Percentiles rank a stretch among this genome's conserved stretches.
Evolutionary conservation across 2,113 vertebrate species (phyloP).

Genomic region (Carassius gibelio): DNA sequence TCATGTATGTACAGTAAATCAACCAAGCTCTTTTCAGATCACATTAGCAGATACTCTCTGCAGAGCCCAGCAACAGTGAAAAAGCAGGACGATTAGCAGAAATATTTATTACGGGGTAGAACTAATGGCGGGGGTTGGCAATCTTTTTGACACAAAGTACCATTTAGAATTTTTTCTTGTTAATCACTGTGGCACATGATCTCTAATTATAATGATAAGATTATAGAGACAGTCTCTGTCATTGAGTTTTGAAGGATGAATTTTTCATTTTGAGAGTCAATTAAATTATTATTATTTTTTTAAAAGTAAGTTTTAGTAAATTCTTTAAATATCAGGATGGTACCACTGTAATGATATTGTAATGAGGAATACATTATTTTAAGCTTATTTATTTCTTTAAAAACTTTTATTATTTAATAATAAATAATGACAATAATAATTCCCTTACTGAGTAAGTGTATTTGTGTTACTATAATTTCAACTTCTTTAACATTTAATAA

Average conservation of each 20-base stretch:
- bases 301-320: neutral
- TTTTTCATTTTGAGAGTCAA: neutral
- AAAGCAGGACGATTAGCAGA: conserved; percentile 30
- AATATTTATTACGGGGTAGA: neutral
- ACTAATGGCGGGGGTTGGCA: neutral
- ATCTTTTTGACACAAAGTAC: neutral
- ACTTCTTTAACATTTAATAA: no score
- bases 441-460: no score
- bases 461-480: no score
- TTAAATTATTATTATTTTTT: neutral
- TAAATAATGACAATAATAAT: neutral
- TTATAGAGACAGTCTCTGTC: neutral
- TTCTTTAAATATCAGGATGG: neutral
- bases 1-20: conserved; percentile 44
- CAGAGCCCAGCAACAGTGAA: conserved; percentile 27
- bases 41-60: conserved; percentile 46
- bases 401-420: neutral
- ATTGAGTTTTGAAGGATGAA: neutral
- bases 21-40: conserved; percentile 45
- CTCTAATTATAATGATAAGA: neutral
- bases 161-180: neutral
- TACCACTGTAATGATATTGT: neutral
- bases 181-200: neutral
- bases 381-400: neutral
- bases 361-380: neutral